These are phyloP conservation scores for Epinephelus moara DNA, from an alignment of 2,113 vertebrate genomes.

Conservation along the genomic window DNA sequence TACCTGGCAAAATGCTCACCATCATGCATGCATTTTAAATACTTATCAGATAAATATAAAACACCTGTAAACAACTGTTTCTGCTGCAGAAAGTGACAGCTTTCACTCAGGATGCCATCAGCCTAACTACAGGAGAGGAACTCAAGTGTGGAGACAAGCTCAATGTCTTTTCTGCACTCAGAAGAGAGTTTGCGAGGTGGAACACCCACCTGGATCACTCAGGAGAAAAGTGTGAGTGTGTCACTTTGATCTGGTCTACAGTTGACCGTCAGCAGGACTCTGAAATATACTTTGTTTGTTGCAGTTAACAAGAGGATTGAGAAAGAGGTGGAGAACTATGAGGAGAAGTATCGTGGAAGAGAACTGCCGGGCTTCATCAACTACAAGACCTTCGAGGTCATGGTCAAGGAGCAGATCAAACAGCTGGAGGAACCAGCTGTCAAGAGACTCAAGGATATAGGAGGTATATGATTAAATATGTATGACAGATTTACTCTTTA, in stretches of 20 bases:
- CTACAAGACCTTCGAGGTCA: constrained; percentile 88
- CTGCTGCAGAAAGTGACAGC: constrained; percentile 85
- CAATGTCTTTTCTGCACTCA: constrained; percentile 85
- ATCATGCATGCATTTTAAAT: not conserved
- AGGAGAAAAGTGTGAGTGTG: constrained; percentile 77
- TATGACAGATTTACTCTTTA: not conserved
- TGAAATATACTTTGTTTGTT: constrained; percentile 37
- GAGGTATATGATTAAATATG: constrained; percentile 46
- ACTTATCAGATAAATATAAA: not conserved
- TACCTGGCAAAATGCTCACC: not conserved
- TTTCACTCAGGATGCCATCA: constrained; percentile 83
- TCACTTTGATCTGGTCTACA: not conserved
- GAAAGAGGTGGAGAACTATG: constrained; percentile 72
- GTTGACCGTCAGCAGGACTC: not conserved
- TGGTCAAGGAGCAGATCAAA: constrained; percentile 85
- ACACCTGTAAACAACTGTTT: not conserved
- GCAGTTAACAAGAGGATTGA: constrained; percentile 76
- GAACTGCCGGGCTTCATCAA: constrained; percentile 90
- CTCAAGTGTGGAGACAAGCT: constrained; percentile 18
- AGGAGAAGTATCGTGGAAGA: constrained; percentile 85
- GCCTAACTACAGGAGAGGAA: constrained; percentile 85
- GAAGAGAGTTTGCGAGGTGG: constrained; percentile 84
- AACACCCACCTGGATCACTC: not conserved
- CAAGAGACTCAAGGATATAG: constrained; percentile 72
- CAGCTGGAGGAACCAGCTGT: constrained; percentile 87